Conservation (phyloP, 2,797 vertebrate species). For the Pipistrellus pipistrellus region DNA sequence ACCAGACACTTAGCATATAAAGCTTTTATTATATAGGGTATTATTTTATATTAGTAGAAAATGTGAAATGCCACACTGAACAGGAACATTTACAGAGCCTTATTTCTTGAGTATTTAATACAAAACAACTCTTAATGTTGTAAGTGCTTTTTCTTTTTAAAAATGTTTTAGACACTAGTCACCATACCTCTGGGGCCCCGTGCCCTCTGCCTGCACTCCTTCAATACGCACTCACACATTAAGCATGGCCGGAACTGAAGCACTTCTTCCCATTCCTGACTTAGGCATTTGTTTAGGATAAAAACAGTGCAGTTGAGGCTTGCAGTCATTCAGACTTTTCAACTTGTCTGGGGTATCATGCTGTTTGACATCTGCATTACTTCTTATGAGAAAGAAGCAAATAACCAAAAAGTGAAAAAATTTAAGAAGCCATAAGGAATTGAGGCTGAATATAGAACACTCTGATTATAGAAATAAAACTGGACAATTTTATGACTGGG, state of each 20-base stretch:
- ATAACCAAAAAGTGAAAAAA: background rate
- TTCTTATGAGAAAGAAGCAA: constrained; percentile 22
- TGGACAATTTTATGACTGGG: background rate
- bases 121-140: constrained; percentile 30
- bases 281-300: background rate
- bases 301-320: background rate
- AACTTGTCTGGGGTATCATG: background rate
- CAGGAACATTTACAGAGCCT: background rate
- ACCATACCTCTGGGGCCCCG: background rate
- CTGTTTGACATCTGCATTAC: background rate
- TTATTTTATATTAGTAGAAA: background rate
- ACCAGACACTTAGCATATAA: too few species aligned
- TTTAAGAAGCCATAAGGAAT: background rate
- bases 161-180: background rate
- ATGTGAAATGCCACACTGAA: background rate
- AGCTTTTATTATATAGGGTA: too few species aligned
- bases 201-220: background rate
- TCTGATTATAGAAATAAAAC: constrained; percentile 8
- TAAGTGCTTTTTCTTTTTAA: background rate
- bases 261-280: background rate
- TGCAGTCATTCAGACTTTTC: background rate
- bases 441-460: background rate
- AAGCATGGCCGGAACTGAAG: background rate
- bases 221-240: background rate
- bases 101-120: constrained; percentile 18